Base-by-base conservation (phyloP, 2,888 invertebrate genomes). In the Leistus spinibarbis region DNA sequence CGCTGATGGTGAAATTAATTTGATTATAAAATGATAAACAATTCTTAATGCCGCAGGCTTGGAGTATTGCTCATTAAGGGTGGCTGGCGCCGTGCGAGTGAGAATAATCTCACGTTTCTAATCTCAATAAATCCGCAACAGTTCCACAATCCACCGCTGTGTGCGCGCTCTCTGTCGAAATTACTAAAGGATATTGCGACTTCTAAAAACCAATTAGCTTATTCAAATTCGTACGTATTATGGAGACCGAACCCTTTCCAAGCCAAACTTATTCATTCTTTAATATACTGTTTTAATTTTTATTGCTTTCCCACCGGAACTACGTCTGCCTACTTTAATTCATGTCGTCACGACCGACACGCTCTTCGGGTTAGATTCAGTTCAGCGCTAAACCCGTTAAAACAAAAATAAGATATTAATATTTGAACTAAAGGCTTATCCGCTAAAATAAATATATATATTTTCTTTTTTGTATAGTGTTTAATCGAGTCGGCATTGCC, bases 241-340 rank as follows among this genome's bases (percentile, higher is more conserved):
- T 40, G 40, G 40, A 40, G 40, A 40, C 54, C 2, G 22, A 20
- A 22, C 27, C 64, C 64, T 13, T 40, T 40, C 7, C 60, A 53
- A 16, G 40, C 56, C 71, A 53, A 16, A 57, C 75, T 75, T 75
- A 75, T 75, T 75, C 68, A 75, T 75, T 75, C 75, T 75, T 75
- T 75, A 75, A 75, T 75, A 75, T 75, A 75, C 75, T 75, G 75
- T 75, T 75, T 75, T 69, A 75, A 75, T 75, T 75, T 75, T 75
- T 75, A 75, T 75, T 69, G 64, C 69, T 63, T 68, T 56, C 54
- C 53, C 57, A 40, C 67, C 27, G 40, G 40, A 40, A 40, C n/a
- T 40, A 40, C 40, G 13, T 5, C 13, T 13, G 3, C 40, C 5
- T 40, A 0, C 40, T 13, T 40, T 1, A 7, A 7, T 5, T 13